phyloP scores from a whole-genome alignment of 1,140 invertebrate species.

The Drosophila parabipectinata region DNA sequence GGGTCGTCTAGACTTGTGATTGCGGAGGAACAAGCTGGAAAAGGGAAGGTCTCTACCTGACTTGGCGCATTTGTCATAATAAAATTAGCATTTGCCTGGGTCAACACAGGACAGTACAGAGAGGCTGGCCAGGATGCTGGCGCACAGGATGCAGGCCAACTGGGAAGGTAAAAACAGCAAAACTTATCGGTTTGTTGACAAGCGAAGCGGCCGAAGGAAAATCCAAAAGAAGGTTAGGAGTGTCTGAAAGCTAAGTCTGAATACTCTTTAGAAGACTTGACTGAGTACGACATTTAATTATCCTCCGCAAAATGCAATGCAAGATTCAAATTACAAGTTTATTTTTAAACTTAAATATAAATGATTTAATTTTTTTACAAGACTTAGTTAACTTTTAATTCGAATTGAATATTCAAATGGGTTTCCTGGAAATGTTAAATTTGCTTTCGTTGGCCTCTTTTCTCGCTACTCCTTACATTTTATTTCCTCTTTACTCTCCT shows the following conservation, averaged over 20 bases:
- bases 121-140: slow-evolving; percentile 18
- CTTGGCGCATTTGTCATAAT: slow-evolving; percentile 72
- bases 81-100: slow-evolving; percentile 71
- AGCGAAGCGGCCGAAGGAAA: slow-evolving; percentile 16
- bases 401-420: background rate
- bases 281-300: no score
- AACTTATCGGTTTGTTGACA: slow-evolving; percentile 71
- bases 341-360: background rate
- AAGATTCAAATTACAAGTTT: no score
- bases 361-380: background rate
- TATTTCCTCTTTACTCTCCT: background rate
- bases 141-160: slow-evolving; percentile 24
- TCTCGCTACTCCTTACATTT: slow-evolving; percentile 28
- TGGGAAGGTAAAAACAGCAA: slow-evolving; percentile 23
- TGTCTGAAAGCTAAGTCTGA: slow-evolving; percentile 2
- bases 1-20: slow-evolving; percentile 51
- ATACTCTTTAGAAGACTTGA: slow-evolving; percentile 25
- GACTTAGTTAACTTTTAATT: background rate
- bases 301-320: no score
- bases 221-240: background rate
- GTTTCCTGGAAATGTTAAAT: slow-evolving; percentile 9
- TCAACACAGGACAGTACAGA: slow-evolving; percentile 27
- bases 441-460: slow-evolving; percentile 43
- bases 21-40: slow-evolving; percentile 36
- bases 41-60: slow-evolving; percentile 34